A percentile compares a stretch with the other conserved stretches of the same genome.
Conservation (phyloP, 2,888 invertebrate genomes). For the Mythimna impura region DNA sequence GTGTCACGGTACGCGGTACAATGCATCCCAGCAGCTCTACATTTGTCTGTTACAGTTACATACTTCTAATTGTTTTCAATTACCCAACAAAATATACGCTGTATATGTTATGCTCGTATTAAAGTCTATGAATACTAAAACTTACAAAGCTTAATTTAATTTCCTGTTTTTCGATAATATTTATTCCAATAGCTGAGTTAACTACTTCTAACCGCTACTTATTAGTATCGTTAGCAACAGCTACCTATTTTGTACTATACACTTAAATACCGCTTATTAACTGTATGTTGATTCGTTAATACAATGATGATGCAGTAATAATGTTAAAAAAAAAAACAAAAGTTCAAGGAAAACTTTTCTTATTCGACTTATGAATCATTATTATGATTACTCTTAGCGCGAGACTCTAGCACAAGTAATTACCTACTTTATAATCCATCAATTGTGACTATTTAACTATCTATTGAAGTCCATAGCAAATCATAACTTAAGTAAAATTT, state of each 20-base stretch:
- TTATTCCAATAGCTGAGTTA: constrained; percentile 10
- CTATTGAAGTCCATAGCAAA: constrained; percentile 13
- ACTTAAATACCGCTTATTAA: neutral
- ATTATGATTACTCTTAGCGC: neutral
- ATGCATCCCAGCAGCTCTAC: constrained; percentile 49
- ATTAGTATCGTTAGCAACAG: neutral
- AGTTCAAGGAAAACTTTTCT: neutral
- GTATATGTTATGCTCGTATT: constrained; percentile 1
- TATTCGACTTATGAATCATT: neutral
- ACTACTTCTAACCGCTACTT: neutral
- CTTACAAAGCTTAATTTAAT: neutral
- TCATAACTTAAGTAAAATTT: constrained; percentile 30
- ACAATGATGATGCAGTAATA: neutral
- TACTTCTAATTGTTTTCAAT: constrained; percentile 43
- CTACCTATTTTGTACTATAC: neutral
- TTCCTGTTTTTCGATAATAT: neutral
- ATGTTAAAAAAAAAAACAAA: neutral
- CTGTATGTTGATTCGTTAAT: neutral
- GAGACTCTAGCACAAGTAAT: neutral
- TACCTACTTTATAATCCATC: neutral
- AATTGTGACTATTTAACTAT: neutral
- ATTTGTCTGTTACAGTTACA: constrained; percentile 40
- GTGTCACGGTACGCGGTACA: constrained; percentile 46
- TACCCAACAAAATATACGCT: constrained; percentile 21
- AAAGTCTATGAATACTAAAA: neutral